Evolutionary conservation across 1,140 invertebrate species (phyloP).

Genomic region (Ips typographus): DNA sequence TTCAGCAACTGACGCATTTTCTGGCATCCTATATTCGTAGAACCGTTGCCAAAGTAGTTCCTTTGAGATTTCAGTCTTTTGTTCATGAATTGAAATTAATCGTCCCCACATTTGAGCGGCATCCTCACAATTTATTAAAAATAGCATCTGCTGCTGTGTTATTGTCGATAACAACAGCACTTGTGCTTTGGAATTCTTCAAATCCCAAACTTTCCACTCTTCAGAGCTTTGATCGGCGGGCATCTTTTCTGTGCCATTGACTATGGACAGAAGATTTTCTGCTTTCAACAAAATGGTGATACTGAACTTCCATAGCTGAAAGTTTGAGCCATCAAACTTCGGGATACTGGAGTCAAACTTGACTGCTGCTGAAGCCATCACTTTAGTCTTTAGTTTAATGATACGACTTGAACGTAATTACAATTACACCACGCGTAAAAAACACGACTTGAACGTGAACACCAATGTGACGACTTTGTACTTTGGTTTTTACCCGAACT

Average conservation of each 20-base stretch:
- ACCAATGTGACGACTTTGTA: too few relatives aligned
- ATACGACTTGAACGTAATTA: slow-evolving; percentile 28
- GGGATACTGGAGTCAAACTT: slow-evolving; percentile 15
- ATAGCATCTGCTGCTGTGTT: slow-evolving; percentile 42
- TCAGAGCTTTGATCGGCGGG: background rate
- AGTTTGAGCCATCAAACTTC: slow-evolving; percentile 33
- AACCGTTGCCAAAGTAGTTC: slow-evolving; percentile 22
- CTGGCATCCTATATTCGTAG: slow-evolving; percentile 21
- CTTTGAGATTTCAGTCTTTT: slow-evolving; percentile 35
- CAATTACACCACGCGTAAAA: too few relatives aligned
- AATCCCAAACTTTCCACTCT: slow-evolving; percentile 31
- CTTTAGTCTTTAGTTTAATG: slow-evolving; percentile 3
- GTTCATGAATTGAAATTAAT: slow-evolving; percentile 47
- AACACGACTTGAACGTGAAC: too few relatives aligned
- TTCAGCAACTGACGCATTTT: slow-evolving; percentile 12
- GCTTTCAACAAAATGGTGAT: slow-evolving; percentile 29
- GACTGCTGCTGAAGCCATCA: slow-evolving; percentile 5
- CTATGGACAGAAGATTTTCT: slow-evolving; percentile 17
- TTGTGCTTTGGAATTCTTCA: slow-evolving; percentile 38
- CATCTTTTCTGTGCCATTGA: slow-evolving; percentile 16
- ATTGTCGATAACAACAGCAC: slow-evolving; percentile 41
- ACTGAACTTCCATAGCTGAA: slow-evolving; percentile 33
- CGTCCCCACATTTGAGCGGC: slow-evolving; percentile 50
- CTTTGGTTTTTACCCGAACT: too few relatives aligned
- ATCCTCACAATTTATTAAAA: slow-evolving; percentile 45